Evolutionary conservation across 2,888 invertebrate species (phyloP).

Genomic region (Meliscaeva auricollis): DNA sequence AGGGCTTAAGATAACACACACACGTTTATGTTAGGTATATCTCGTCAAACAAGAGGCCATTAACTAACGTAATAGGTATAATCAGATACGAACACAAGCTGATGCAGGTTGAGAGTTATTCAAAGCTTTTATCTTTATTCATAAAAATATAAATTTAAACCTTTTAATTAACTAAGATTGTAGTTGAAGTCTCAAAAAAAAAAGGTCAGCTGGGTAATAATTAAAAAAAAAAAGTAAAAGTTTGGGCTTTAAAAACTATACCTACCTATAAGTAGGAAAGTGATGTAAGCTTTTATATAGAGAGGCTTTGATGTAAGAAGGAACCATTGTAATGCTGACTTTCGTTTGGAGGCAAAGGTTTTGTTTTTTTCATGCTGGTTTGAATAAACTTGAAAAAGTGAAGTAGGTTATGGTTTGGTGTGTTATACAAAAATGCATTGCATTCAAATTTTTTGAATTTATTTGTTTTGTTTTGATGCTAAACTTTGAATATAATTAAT

Average conservation of each 20-base stretch:
- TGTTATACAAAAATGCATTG: background rate
- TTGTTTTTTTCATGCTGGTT: conserved; percentile 8
- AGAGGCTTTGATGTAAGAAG: conserved; percentile 39
- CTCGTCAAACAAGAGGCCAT: conserved; percentile 61
- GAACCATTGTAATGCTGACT: conserved; percentile 22
- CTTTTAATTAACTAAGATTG: conserved; percentile 67
- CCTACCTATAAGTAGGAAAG: conserved; percentile 23
- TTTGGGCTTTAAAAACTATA: conserved; percentile 38
- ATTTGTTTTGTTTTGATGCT: background rate
- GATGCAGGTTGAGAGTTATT: conserved; percentile 31
- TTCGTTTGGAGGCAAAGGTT: conserved; percentile 64
- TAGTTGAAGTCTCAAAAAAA: conserved; percentile 42
- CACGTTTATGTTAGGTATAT: background rate
- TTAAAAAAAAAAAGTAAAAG: conserved; percentile 71
- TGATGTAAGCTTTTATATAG: conserved; percentile 48
- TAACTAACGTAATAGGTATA: conserved; percentile 64
- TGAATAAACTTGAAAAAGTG: conserved; percentile 16
- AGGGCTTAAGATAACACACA: conserved; percentile 60
- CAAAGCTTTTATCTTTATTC: conserved; percentile 28
- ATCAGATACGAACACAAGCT: conserved; percentile 3
- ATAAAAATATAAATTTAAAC: conserved; percentile 53
- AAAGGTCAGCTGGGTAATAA: conserved; percentile 67
- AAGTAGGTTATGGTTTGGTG: conserved; percentile 27
- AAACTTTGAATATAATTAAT: conserved; percentile 17
- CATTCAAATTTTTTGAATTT: background rate